Evolutionary conservation across 2,113 vertebrate genomes (phyloP).

Genomic region (Leuciscus idus): DNA sequence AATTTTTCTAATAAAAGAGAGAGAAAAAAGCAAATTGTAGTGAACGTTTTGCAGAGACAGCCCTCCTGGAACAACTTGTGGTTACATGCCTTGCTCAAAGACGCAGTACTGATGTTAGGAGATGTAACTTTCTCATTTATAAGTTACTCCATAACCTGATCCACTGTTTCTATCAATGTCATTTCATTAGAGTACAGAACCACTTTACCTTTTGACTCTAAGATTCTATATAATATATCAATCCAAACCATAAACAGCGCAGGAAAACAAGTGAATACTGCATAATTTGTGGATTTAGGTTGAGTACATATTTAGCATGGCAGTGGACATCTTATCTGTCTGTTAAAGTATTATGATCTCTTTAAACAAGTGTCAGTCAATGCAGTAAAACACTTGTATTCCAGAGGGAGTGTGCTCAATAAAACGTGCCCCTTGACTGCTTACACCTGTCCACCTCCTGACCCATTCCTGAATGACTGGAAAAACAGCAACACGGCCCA

Average conservation of each 20-base stretch:
- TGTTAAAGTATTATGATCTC: slow-evolving; percentile 33
- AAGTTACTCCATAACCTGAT: neutral
- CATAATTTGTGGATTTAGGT: slow-evolving; percentile 18
- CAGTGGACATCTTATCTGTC: slow-evolving; percentile 31
- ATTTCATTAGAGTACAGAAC: neutral
- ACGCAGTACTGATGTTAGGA: neutral
- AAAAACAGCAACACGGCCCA: neutral
- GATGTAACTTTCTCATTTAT: neutral
- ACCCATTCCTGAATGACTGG: neutral
- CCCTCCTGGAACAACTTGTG: neutral
- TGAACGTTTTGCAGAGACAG: neutral
- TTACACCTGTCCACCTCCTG: slow-evolving; percentile 36
- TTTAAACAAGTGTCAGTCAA: slow-evolving; percentile 24
- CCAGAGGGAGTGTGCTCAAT: neutral
- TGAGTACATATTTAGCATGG: slow-evolving; percentile 2
- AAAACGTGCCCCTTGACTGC: neutral
- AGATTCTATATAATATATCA: neutral
- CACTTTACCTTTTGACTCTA: neutral
- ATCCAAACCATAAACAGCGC: too few species aligned
- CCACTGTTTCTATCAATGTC: neutral
- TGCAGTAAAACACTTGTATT: neutral
- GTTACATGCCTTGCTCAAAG: neutral
- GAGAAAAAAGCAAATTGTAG: neutral
- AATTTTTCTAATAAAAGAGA: neutral
- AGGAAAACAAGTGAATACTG: neutral